These are phyloP conservation scores for Eubucco bourcierii DNA, from an alignment of 2,113 vertebrate genomes.

Conservation along the genomic window DNA sequence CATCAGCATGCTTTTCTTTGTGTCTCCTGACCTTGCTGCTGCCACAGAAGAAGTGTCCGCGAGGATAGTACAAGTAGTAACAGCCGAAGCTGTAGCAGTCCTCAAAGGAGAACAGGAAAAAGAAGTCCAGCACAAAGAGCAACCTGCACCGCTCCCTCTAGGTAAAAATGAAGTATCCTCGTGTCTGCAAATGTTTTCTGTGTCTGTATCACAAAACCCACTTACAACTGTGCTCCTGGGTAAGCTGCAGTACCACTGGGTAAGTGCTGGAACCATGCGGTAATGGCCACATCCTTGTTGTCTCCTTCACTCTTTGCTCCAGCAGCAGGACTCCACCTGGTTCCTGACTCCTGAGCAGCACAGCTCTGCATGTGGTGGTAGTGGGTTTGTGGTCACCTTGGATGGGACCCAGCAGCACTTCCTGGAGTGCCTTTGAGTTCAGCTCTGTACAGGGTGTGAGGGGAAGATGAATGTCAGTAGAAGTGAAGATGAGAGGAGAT, in stretches of 20 bases:
- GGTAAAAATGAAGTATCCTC: constrained; percentile 76
- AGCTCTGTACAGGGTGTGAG: neutral
- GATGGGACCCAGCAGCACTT: neutral
- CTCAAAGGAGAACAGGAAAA: constrained; percentile 96
- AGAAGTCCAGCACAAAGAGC: constrained; percentile 83
- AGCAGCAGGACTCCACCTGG: neutral
- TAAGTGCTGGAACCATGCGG: neutral
- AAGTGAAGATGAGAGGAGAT: neutral
- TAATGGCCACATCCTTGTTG: neutral
- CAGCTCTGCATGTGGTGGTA: neutral
- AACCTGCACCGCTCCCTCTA: constrained; percentile 87
- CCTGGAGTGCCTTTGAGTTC: neutral
- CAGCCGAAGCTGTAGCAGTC: constrained; percentile 96
- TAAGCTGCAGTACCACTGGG: neutral
- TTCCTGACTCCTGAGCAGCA: rapidly evolving
- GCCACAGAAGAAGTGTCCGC: constrained; percentile 95
- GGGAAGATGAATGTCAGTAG: neutral
- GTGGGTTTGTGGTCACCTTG: neutral
- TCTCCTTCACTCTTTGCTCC: neutral
- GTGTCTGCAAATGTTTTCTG: neutral
- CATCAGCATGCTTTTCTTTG: constrained; percentile 10
- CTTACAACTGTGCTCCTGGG: neutral
- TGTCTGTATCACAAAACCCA: neutral
- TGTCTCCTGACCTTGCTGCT: constrained; percentile 51
- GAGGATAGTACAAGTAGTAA: constrained; percentile 98